Conservation (phyloP, 2,888 invertebrate genomes). For the Trilocha varians region DNA sequence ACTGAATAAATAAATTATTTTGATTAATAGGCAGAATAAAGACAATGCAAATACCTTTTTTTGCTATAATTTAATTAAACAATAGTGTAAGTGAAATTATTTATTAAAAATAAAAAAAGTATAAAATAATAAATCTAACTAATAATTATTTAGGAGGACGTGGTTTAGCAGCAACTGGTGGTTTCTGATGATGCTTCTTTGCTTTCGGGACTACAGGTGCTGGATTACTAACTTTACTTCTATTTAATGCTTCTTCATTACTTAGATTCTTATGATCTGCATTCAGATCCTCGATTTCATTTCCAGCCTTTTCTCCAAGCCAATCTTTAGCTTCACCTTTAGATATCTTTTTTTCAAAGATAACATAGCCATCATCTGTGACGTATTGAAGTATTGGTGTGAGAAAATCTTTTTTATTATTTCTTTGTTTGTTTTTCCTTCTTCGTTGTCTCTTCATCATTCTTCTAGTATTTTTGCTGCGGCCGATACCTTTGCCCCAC, state of each 20-base stretch:
- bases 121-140: too few relatives aligned
- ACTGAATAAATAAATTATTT: too few relatives aligned
- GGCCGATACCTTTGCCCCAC: constrained; percentile 23
- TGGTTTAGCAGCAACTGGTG: too few relatives aligned
- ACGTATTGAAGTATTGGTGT: constrained; percentile 59
- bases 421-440: constrained; percentile 18
- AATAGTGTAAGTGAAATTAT: too few relatives aligned
- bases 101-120: too few relatives aligned
- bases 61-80: too few relatives aligned
- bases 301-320: constrained; percentile 24
- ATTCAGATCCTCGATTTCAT: constrained; percentile 6
- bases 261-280: constrained; percentile 7
- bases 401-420: constrained; percentile 26
- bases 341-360: constrained; percentile 54
- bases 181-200: too few relatives aligned
- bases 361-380: constrained; percentile 59
- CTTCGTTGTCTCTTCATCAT: constrained; percentile 19
- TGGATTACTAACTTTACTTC: not conserved
- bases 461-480: constrained; percentile 10
- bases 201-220: not conserved
- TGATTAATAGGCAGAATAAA: too few relatives aligned
- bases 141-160: too few relatives aligned
- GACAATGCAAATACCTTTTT: too few relatives aligned
- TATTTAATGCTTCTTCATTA: constrained; percentile 7
- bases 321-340: constrained; percentile 53